These are phyloP conservation scores for Scaptodrosophila latifasciaeformis DNA, from an alignment of 2,888 invertebrate genomes.

Conservation along the genomic window DNA sequence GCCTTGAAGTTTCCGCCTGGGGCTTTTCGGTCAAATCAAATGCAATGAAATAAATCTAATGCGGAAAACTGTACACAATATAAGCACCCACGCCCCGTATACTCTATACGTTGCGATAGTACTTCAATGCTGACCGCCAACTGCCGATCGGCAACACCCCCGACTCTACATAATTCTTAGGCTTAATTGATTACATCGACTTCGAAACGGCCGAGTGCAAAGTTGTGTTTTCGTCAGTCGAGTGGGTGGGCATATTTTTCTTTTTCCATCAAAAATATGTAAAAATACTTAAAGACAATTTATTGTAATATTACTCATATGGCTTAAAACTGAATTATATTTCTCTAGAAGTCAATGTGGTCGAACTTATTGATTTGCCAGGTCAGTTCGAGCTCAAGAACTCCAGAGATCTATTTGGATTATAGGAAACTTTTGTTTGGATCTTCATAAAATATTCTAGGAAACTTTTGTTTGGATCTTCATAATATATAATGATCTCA, in stretches of 20 bases:
- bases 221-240: constrained; percentile 6
- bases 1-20: constrained; percentile 48
- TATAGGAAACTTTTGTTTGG: no score
- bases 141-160: constrained; percentile 14
- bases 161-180: constrained; percentile 43
- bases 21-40: constrained; percentile 11
- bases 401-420: no score
- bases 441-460: no score
- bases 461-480: no score
- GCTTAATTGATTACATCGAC: constrained; percentile 57
- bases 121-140: constrained; percentile 32
- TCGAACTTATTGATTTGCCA: no score
- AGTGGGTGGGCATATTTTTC: constrained; percentile 27
- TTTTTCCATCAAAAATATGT: constrained; percentile 19
- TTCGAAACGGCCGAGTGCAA: constrained; percentile 29
- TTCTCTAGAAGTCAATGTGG: no score
- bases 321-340: no score
- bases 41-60: constrained; percentile 25
- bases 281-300: constrained; percentile 26
- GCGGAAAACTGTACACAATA: constrained; percentile 15
- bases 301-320: no score
- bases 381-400: no score
- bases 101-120: background rate
- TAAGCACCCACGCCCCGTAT: constrained; percentile 42
- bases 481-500: no score